Base-by-base conservation (phyloP, 2,888 invertebrate species). In the Hoplodrina ambigua region DNA sequence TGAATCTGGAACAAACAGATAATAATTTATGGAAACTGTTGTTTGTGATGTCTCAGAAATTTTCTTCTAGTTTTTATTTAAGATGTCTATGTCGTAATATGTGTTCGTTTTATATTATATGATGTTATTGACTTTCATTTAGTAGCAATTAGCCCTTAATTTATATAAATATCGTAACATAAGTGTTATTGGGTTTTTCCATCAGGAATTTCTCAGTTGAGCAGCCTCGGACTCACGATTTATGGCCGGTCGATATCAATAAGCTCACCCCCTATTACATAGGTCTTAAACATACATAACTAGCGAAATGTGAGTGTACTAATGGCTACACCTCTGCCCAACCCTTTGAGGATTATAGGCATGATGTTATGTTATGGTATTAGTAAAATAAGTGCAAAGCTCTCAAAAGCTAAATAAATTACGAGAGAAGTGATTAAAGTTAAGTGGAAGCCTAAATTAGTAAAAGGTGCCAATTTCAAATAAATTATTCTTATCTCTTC, bases 1-100 rank as follows among this genome's bases (percentile, higher is more conserved):
- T 62, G 63, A 58, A 78, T 52, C 57, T 65, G 72, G 61, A 61
- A 78, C 58, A 68, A 78, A 65, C 77, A 64, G 54, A 65, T 66
- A 50, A 58, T 30, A 61, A 69, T 54, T 73, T 58, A 50, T 65
- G 33, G 58, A 41, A 69, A 69, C 53, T 64, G 76, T 61, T 66
- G 63, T 64, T 83, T 65, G 44, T 56, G 61, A 70, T 59, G 46
- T 61, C 52, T 53, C 30, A 25, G n/a, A 53, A 63, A 50, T 11
- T 57, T 57, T 37, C 33, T 20, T 17, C 11, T 7, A 1, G 25
- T 25, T 41, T 30, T 54, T 49, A 56, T 71, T 63, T 52, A n/a
- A n/a, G n/a, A n/a, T n/a, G n/a, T n/a, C n/a, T n/a, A 1, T 30
- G 4, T 33, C 20, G 13, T 5, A 57, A n/a, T 20, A 13, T 4